Base-by-base conservation (phyloP, 2,797 vertebrate genomes). In the Manis javanica region DNA sequence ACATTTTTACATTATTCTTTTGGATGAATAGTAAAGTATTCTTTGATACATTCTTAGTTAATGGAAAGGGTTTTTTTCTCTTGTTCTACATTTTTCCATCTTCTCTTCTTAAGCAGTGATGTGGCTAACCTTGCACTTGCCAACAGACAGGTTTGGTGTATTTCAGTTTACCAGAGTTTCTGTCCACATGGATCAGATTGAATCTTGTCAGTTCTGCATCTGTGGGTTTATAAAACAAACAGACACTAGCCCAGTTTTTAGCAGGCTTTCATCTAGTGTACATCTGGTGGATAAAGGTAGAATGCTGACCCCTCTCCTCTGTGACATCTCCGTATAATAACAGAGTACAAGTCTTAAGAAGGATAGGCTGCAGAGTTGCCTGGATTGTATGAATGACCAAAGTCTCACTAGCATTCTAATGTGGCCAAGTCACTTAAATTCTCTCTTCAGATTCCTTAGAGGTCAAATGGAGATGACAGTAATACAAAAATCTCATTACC, bases 211-310 rank as follows among this genome's bases (percentile, higher is more conserved):
- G 55, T 72, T 64, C 21, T 82, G 49, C 16, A 66, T 66, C 46
- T 11, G 13, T 11, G n/a, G 42, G 14, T 96, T 96, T 83, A 83
- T 37, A 92, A 94, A 82, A 86, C 53, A 83, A 49, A 66, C 34
- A 92, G 23, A 87, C 2, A 59, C 24, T 46, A 79, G 7, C 19
- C 24, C 19, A 74, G 11, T 79, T 83, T 87, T 94, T 51, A 71
- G 51, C 12, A 31, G 59, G 18, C 6, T 82, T 93, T 57, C 18
- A 77, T 59, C 12, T 85, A 49, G 18, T 24, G 21, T 39, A 83
- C 9, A 5, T 95, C 24, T 74, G 23, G 42, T 71, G 55, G 29
- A 21, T 71, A 16, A 79, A 69, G 19, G 23, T 8, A 51, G n/a
- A 61, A 49, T 51, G 24, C 29, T 59, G 12, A 14, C 61, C 59